A percentile compares a stretch with the other conserved stretches of the same genome.
Evolutionary conservation across 2,888 invertebrate species (phyloP).

Genomic region (Argyresthia albistria): DNA sequence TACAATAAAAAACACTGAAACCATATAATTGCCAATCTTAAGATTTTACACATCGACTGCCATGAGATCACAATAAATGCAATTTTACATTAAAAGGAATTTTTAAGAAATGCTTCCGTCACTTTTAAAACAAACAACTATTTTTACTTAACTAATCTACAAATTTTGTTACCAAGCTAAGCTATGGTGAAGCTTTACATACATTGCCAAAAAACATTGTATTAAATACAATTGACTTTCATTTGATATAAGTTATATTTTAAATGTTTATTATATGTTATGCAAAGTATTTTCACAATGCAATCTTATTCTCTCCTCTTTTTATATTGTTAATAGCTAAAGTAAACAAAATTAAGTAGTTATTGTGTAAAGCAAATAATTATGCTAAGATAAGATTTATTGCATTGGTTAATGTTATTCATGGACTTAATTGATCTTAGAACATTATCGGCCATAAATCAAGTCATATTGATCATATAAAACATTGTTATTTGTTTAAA

Average conservation of each 20-base stretch:
- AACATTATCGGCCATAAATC: too few relatives aligned
- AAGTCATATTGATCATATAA: neutral
- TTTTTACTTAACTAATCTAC: conserved; percentile 25
- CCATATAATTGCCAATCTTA: conserved; percentile 10
- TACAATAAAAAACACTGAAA: neutral
- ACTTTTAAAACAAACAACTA: conserved; percentile 11
- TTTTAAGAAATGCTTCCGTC: conserved; percentile 17
- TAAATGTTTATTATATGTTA: conserved; percentile 28
- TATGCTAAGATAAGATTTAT: too few relatives aligned
- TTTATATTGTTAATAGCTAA: conserved; percentile 46
- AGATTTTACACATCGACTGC: conserved; percentile 26
- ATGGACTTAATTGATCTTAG: too few relatives aligned
- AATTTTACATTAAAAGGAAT: conserved; percentile 34
- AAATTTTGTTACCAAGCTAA: conserved; percentile 29
- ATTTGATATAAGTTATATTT: conserved; percentile 11
- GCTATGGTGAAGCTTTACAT: conserved; percentile 39
- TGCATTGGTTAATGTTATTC: neutral
- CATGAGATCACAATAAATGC: conserved; percentile 68
- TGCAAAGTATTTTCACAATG: conserved; percentile 58
- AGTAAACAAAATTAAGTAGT: conserved; percentile 29
- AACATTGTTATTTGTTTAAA: neutral
- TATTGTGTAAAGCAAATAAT: conserved; percentile 8
- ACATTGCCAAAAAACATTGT: conserved; percentile 44
- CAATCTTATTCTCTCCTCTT: conserved; percentile 70
- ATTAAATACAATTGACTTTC: conserved; percentile 61